Base-by-base conservation (phyloP, 2,797 vertebrate species). In the Falco columbarius region DNA sequence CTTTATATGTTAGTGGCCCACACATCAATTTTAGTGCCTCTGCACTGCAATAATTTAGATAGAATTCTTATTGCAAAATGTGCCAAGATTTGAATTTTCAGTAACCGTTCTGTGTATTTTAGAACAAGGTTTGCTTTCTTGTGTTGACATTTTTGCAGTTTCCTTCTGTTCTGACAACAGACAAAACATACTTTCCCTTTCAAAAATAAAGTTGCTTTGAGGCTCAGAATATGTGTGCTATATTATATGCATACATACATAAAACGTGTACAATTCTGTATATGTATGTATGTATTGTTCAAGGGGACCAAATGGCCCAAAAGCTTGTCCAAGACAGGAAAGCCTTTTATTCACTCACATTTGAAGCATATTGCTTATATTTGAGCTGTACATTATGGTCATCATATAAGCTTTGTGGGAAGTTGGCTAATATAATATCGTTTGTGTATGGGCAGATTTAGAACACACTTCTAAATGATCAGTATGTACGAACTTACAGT, bases 51-150 rank as follows among this genome's bases (percentile, higher is more conserved):
- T 97, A 92, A 95, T 94, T 96, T 97, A 94, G 40, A 89, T 73
- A 80, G 91, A 95, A 85, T 89, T 93, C 79, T 63, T 95, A 75
- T 55, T 92, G 95, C 76, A 91, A 97, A 96, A 94, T 93, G 68
- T 92, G 81, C 40, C 36, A 94, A 89, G 40, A 67, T 96, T 95
- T 91, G 76, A 94, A 75, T 86, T 97, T 96, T 73, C 54, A 52
- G 59, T 94, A 83, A 89, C 81, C 92, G 51, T 81, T 74, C 61
- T 90, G 52, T 68, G 47, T 83, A 81, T 92, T 95, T 94, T 86
- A 77, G 30, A 86, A 30, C 15, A 51, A 84, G 17, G 56, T 80
- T 91, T 82, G 47, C 40, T 90, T 91, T 75, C 76, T 90, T 62
- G 44, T 85, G 66, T 79, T 91, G 70, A 46, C 62, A 61, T 66